phyloP scores from a whole-genome alignment of 2,113 vertebrate genomes.

The Thermophis baileyi region DNA sequence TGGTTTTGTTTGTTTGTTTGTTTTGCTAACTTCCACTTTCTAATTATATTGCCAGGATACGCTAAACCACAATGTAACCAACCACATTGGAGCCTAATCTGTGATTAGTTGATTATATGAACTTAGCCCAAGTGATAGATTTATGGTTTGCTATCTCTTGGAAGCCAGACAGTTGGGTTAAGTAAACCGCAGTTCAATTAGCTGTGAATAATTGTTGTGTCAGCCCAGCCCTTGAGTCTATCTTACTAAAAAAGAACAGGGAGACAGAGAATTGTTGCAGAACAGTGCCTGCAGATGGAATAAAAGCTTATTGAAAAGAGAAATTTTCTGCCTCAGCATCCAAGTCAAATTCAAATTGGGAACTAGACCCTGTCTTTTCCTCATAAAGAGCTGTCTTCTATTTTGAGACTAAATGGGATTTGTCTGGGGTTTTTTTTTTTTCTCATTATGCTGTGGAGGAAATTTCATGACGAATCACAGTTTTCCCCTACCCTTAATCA shows the following conservation, averaged over 20 bases:
- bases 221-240: background rate
- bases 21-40: background rate
- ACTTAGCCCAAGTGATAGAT: background rate
- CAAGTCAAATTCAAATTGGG: background rate
- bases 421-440: background rate
- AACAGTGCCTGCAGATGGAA: background rate
- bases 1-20: background rate
- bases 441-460: background rate
- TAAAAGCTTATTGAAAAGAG: background rate
- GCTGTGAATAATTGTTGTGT: background rate
- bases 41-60: background rate
- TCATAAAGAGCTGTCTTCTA: background rate
- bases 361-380: background rate
- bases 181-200: background rate
- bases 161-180: background rate
- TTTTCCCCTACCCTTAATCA: background rate
- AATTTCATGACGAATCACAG: background rate
- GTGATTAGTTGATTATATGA: background rate
- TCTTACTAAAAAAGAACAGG: background rate
- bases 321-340: background rate
- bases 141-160: background rate
- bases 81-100: background rate
- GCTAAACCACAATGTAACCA: background rate
- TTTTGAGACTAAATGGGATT: background rate
- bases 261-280: background rate